These are phyloP conservation scores for Ceryle rudis DNA, from an alignment of 2,797 vertebrate genomes.

Conservation along the genomic window DNA sequence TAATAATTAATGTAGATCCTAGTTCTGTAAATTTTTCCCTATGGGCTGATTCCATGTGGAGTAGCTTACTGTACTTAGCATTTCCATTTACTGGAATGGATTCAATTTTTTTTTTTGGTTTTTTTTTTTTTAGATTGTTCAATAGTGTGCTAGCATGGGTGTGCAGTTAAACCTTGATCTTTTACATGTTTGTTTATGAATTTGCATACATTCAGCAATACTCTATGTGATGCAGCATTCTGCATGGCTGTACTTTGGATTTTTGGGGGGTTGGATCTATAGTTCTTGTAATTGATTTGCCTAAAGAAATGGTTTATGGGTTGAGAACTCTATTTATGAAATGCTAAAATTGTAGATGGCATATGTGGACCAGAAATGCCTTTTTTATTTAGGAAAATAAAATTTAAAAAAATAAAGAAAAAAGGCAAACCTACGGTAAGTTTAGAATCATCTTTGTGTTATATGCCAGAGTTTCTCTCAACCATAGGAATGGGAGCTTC, in stretches of 20 bases:
- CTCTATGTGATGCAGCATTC: not conserved
- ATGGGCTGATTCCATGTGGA: not conserved
- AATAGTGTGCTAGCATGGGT: not conserved
- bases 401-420: not conserved
- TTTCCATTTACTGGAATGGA: not conserved
- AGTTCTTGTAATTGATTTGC: not conserved
- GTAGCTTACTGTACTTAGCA: not conserved
- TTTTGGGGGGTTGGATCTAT: not conserved
- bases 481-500: not conserved
- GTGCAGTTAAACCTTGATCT: not conserved
- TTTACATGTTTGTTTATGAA: not conserved
- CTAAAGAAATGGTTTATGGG: not conserved
- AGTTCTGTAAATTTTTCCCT: not conserved
- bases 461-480: not conserved
- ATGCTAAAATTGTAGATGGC: not conserved
- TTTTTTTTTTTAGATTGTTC: not conserved
- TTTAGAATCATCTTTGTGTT: not conserved
- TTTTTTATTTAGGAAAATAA: not conserved
- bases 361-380: not conserved
- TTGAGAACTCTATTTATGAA: not conserved
- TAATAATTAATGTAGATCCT: not conserved
- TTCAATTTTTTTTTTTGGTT: not conserved
- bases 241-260: not conserved
- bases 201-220: not conserved
- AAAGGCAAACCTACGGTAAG: not conserved